Base-by-base conservation (phyloP, 2,888 invertebrate species). In the Sussaba pulchella region DNA sequence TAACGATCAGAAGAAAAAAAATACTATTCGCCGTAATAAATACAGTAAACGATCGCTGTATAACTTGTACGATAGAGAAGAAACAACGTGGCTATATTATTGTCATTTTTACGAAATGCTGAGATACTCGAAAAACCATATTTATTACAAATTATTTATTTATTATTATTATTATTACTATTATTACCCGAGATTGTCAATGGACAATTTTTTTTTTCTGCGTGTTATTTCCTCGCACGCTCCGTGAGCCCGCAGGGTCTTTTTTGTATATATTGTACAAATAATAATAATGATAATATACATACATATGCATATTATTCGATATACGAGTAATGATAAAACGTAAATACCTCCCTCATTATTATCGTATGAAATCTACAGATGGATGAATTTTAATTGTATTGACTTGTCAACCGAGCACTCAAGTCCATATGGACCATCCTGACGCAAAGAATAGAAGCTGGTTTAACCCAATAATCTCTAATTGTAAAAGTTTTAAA, bases 231-330 rank as follows among this genome's bases (percentile, higher is more conserved):
- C 73, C 82, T 80, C 78, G 73, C 75, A 83, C 76, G 76, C 81
- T 83, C 74, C 79, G 77, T 82, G 83, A 78, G 81, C 81, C 81
- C 78, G 78, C 83, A 84, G 87, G 75, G 70, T 84, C 82, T 86
- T 71, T 79, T 76, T 88, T 89, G 89, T 89, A 89, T 87, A 89
- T 89, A 89, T 85, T 89, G 89, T 89, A 89, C 85, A 89, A 88
- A 89, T 84, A 83, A 85, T 81, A 74, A 81, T 71, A 75, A 70
- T 66, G 67, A 57, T 66, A 21, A 80, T 64, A 73, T 52, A 73
- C 50, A 59, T 45, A 19, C 36, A 45, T 67, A 67, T 67, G 47
- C 21, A 39, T 50, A 61, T 67, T 61, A 78, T 64, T 75, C 72
- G 75, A 78, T 17, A 52, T 66, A 69, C 50, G 31, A 31, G 6